Base-by-base conservation (phyloP, 2,888 invertebrate species). In the Morpho deidamia region DNA sequence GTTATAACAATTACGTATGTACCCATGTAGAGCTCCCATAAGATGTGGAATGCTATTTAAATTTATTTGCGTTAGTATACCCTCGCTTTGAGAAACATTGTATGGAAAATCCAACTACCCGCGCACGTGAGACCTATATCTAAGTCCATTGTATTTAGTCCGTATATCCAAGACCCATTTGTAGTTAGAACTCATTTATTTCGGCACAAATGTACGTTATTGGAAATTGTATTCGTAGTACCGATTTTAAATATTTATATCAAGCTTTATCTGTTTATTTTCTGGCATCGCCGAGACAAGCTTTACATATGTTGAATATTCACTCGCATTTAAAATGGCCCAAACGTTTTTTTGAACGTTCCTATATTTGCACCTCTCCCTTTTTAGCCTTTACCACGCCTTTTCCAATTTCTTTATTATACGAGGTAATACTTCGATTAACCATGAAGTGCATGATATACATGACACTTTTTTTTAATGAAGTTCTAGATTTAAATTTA, bases 261-360 rank as follows among this genome's bases (percentile, higher is more conserved):
- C 78, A 80, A 84, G 87, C 88, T 89, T 89, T 87, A 88, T 85
- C 87, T 88, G 88, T 88, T 89, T 89, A 86, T 90, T 90, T 89
- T 90, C 89, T 90, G 88, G 86, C 87, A 90, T 87, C 79, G 85
- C 86, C 85, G 83, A 77, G 72, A 75, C 69, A 69, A 75, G 76
- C 81, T 76, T 73, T 73, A 71, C 67, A 69, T 76, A 75, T 71
- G 72, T 71, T 68, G 66, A 65, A 62, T 61, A 71, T 69, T 76
- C 74, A 72, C 72, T 70, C 72, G 75, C 76, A 68, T 69, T 59
- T 65, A 68, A n/a, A 62, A 70, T 69, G 68, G 69, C 65, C 65
- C 68, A 67, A 68, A 56, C 67, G 64, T 60, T 68, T 64, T 63
- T 68, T 69, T 72, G 67, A 62, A 72, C 61, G 67, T 66, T 69